Evolutionary conservation across 1,140 invertebrate species (phyloP).

Genomic region (Achatina immaculata): DNA sequence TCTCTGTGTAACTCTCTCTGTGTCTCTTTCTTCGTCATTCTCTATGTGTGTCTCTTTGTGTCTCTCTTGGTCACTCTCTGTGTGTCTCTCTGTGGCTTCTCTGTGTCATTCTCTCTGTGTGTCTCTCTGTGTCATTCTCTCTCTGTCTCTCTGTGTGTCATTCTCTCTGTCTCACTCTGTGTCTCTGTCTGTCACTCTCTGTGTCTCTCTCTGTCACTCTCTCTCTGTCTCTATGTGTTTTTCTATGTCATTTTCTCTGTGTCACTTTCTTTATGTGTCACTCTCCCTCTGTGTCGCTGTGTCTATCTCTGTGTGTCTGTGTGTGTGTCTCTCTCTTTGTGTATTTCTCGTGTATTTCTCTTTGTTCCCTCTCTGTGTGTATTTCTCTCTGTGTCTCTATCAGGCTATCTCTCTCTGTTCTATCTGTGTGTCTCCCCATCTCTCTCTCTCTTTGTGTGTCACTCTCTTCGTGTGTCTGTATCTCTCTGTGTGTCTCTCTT

Average conservation of each 20-base stretch:
- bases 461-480: not conserved
- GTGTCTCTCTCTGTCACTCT: not conserved
- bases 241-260: not conserved
- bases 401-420: not conserved
- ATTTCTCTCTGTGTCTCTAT: not conserved
- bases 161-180: not conserved
- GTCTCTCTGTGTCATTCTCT: not conserved
- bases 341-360: not conserved
- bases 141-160: slow-evolving; percentile 6
- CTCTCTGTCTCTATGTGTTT: not conserved
- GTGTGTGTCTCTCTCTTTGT: not conserved
- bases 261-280: not conserved
- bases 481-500: not conserved
- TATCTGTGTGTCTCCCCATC: not conserved
- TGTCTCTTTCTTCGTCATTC: not conserved
- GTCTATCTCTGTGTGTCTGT: not conserved
- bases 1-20: too few relatives aligned
- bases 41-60: not conserved
- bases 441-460: not conserved
- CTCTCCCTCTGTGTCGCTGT: not conserved
- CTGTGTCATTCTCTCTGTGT: not conserved
- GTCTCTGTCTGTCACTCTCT: not conserved
- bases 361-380: not conserved
- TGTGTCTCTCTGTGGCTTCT: not conserved
- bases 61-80: not conserved